phyloP scores from a whole-genome alignment of 2,797 vertebrate genomes.

The Muscicapa comitata region DNA sequence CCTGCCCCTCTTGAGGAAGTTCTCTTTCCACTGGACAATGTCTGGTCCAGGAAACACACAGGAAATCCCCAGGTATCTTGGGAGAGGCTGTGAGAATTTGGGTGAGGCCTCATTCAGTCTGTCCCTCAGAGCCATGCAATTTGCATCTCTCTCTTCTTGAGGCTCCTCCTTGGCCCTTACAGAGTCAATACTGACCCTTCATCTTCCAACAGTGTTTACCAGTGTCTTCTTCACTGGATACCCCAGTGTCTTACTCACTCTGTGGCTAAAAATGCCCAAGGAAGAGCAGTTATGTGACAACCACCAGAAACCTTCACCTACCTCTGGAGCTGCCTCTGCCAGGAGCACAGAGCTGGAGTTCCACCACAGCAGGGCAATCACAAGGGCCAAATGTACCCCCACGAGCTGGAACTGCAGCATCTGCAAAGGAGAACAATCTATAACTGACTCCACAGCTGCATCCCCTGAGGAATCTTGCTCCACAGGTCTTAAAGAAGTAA shows the following conservation, averaged over 20 bases:
- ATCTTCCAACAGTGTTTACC: background rate
- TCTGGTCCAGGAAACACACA: background rate
- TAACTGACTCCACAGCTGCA: background rate
- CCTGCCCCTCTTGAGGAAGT: background rate
- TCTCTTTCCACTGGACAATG: background rate
- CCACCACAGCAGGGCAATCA: conserved; percentile 73
- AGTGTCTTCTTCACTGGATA: background rate
- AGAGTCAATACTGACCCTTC: rapidly evolving
- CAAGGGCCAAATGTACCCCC: conserved; percentile 72
- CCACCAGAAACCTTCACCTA: conserved; percentile 34
- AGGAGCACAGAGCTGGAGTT: conserved; percentile 52
- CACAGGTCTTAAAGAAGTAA: background rate
- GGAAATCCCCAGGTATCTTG: background rate
- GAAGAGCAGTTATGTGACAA: background rate
- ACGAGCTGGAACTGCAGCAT: conserved; percentile 78
- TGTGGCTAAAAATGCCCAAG: background rate
- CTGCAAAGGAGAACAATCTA: conserved; percentile 68
- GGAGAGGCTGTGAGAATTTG: background rate
- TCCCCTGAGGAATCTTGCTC: background rate
- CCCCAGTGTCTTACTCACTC: rapidly evolving
- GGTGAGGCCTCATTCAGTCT: background rate
- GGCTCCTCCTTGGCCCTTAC: background rate
- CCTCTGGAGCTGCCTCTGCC: conserved; percentile 68
- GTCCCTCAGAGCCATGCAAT: background rate
- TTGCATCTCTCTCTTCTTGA: background rate